These are phyloP conservation scores for Pangasianodon hypophthalmus DNA, from an alignment of 2,113 vertebrate species.

Conservation along the genomic window DNA sequence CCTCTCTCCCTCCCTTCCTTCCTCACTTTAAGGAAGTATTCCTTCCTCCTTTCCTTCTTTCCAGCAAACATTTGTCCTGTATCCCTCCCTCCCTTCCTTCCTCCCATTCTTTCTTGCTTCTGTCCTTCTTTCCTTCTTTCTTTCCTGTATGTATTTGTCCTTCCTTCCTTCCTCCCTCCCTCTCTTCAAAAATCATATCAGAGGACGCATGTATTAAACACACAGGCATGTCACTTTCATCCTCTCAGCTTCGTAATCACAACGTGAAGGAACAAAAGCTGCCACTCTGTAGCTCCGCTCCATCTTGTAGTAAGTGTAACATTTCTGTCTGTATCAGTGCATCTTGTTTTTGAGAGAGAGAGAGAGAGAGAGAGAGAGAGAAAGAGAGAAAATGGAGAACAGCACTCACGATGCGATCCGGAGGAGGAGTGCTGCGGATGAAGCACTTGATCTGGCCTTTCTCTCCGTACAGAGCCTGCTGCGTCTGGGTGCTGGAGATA, in stretches of 20 bases:
- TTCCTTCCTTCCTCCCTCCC: not conserved
- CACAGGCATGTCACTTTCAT: not conserved
- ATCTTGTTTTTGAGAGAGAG: not conserved
- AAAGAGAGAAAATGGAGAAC: not conserved
- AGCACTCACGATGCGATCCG: constrained; percentile 92
- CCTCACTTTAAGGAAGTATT: not conserved
- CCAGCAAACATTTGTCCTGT: not conserved
- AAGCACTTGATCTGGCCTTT: constrained; percentile 99
- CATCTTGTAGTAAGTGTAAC: not conserved
- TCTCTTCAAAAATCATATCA: not conserved
- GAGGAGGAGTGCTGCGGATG: constrained; percentile 94
- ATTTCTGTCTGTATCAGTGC: not conserved
- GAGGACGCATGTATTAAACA: not conserved
- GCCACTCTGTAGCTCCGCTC: not conserved
- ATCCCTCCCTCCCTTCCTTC: not conserved
- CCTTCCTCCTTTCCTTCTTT: not conserved
- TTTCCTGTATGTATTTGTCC: not conserved
- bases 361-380: not conserved
- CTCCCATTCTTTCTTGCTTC: not conserved
- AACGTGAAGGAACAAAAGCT: not conserved
- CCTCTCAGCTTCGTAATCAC: not conserved
- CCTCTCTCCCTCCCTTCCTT: not conserved
- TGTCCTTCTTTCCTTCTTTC: not conserved
- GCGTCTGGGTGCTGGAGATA: constrained; percentile 98
- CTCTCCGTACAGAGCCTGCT: constrained; percentile 94